Evolutionary conservation across 2,113 vertebrate species (phyloP).

Genomic region (Chionodraco myersi): DNA sequence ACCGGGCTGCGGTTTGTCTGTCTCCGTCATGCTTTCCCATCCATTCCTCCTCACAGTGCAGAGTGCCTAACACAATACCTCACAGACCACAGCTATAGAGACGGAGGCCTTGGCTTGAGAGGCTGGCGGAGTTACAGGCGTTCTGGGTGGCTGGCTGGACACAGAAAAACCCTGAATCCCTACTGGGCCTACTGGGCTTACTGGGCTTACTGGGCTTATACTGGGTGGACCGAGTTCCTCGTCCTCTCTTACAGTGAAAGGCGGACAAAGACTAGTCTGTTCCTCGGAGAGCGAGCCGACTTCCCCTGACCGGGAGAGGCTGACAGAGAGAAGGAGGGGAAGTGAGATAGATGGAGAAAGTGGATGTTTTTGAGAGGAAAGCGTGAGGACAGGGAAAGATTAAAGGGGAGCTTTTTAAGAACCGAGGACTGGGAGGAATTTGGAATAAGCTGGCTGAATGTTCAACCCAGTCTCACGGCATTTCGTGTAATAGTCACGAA

Average conservation of each 20-base stretch:
- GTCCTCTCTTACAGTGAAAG: constrained; percentile 68
- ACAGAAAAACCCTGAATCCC: constrained; percentile 56
- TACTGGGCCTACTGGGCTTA: constrained; percentile 52
- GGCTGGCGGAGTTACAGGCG: constrained; percentile 65
- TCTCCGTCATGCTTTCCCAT: constrained; percentile 33
- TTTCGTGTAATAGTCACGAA: too few relatives aligned
- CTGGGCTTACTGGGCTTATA: not conserved
- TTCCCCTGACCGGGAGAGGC: constrained; percentile 58
- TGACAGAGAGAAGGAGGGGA: constrained; percentile 21
- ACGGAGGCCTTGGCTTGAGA: constrained; percentile 27
- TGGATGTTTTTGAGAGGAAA: constrained; percentile 36
- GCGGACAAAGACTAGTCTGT: constrained; percentile 75
- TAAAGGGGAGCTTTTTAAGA: constrained; percentile 17
- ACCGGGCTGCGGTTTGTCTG: constrained; percentile 22
- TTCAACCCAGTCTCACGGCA: too few relatives aligned
- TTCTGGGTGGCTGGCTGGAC: constrained; percentile 55
- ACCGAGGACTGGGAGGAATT: constrained; percentile 11
- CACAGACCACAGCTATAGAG: constrained; percentile 14
- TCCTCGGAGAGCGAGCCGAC: constrained; percentile 64
- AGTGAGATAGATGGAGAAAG: constrained; percentile 51
- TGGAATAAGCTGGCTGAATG: constrained; percentile 5
- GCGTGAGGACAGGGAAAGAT: constrained; percentile 16
- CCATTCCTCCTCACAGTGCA: not conserved
- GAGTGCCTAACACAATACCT: constrained; percentile 44
- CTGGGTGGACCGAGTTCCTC: constrained; percentile 63